Base-by-base conservation (phyloP, 2,797 vertebrate genomes). In the Enteromius paludinosus region DNA sequence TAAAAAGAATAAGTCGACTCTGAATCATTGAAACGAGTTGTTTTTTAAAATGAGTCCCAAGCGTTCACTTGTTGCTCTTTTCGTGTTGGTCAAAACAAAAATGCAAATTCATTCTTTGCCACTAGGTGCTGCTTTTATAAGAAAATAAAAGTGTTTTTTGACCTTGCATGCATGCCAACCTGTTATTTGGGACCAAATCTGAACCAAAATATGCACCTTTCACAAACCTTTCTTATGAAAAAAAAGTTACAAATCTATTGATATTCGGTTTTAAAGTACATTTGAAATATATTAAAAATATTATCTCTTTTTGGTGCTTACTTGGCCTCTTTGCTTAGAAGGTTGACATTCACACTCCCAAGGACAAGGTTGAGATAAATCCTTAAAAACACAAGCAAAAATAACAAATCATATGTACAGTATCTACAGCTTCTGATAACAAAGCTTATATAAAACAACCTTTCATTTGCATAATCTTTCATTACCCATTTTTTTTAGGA, bases 331-430 rank as follows among this genome's bases (percentile, higher is more conserved):
- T 99, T 97, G 94, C 93, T 98, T 88, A 98, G 89, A 85, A 99
- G 96, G 0, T 97, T 99, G 86, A 98, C 96, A 0, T 98, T 97
- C 87, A 99, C 96, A 0, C 96, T 97, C 81, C 98, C 98, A 5
- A 99, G 95, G 79, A 99, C 97, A 85, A 99, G 95, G 83, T 89
- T 96, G 89, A 99, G 96, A 90, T 99, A 99, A 89, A 99, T 87
- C 90, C 98, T 99, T 90, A 8, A 88, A 87, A 9, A 85, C 28
- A 35, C 66, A 84, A 82, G 38, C 14, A 54, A 38, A 74, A 71
- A 73, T 5, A 43, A 47, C 3, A 54, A n/a, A 33, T 43, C 49
- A 4, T 35, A 28, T 28, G 69, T 30, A 3, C 30, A 30, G 30
- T 49, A 17, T 23, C 45, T 12, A 71, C 49, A 45, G 78, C 61